Evolutionary conservation across 2,888 invertebrate genomes (phyloP).

Genomic region (Leucophenga maculata): DNA sequence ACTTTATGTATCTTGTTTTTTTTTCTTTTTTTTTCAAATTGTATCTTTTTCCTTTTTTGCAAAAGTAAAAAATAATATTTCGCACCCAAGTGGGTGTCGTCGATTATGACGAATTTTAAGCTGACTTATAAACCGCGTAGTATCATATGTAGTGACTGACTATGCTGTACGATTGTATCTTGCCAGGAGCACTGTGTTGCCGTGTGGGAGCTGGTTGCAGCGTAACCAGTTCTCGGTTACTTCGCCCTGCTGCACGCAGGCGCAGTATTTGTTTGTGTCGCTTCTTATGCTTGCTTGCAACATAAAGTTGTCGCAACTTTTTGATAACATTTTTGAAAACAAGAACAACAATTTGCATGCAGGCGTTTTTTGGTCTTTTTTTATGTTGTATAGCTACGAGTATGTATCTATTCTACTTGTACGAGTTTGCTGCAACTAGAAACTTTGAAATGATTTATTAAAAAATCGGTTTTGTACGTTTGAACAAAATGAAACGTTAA

Average conservation of each 20-base stretch:
- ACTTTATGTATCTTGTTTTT: background rate
- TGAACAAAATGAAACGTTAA: no score
- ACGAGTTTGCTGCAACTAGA: no score
- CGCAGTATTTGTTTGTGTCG: background rate
- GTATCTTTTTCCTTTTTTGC: background rate
- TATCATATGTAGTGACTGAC: background rate
- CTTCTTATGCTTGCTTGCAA: background rate
- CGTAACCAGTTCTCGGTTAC: background rate
- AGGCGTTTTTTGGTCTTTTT: no score
- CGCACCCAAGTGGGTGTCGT: constrained; percentile 19
- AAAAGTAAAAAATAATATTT: no score
- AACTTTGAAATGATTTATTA: no score
- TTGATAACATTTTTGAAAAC: background rate
- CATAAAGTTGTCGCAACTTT: constrained; percentile 9
- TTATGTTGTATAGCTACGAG: no score
- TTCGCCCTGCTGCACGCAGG: background rate
- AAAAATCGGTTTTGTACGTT: no score
- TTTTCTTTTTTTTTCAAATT: background rate
- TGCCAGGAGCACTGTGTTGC: background rate
- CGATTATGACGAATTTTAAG: constrained; percentile 58
- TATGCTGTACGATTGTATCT: background rate
- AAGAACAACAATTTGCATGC: no score
- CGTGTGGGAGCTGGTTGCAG: constrained; percentile 10
- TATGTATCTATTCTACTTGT: no score
- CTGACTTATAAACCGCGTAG: background rate